These are phyloP conservation scores for Exaiptasia diaphana DNA, from an alignment of 64 coral and sea anemone genomes.

Conservation along the genomic window DNA sequence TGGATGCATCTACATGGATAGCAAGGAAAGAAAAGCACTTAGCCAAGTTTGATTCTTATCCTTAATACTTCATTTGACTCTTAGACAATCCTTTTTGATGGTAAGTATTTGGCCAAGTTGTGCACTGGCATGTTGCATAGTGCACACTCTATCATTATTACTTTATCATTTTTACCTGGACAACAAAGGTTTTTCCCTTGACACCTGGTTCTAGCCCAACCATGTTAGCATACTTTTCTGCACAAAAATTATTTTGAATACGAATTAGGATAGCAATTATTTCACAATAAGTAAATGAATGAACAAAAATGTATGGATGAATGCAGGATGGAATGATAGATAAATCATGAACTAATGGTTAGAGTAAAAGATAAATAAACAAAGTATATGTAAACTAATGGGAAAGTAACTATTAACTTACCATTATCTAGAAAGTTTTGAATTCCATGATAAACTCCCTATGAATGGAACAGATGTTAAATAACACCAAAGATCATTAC, in stretches of 20 bases:
- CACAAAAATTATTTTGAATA: not conserved
- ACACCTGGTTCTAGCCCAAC: slow-evolving; percentile 83
- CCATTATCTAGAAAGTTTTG: slow-evolving; percentile 87
- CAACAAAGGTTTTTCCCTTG: slow-evolving; percentile 81
- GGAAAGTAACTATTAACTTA: not conserved
- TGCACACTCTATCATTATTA: no score
- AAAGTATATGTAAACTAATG: no score
- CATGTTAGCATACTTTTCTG: slow-evolving; percentile 90
- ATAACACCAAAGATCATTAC: not conserved
- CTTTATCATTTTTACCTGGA: no score
- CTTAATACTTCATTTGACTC: not conserved
- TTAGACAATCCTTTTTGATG: no score
- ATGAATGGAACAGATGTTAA: not conserved
- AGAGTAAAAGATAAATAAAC: no score
- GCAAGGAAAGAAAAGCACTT: not conserved
- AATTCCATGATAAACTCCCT: slow-evolving; percentile 98
- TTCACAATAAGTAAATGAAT: no score
- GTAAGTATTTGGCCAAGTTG: no score
- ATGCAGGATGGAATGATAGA: no score
- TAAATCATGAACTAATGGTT: no score
- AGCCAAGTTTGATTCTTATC: not conserved
- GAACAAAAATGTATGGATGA: no score
- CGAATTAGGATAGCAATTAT: not conserved
- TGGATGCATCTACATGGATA: not conserved
- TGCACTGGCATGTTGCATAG: no score